Base-by-base conservation (phyloP, 2,113 vertebrate species). In the Meles meles region DNA sequence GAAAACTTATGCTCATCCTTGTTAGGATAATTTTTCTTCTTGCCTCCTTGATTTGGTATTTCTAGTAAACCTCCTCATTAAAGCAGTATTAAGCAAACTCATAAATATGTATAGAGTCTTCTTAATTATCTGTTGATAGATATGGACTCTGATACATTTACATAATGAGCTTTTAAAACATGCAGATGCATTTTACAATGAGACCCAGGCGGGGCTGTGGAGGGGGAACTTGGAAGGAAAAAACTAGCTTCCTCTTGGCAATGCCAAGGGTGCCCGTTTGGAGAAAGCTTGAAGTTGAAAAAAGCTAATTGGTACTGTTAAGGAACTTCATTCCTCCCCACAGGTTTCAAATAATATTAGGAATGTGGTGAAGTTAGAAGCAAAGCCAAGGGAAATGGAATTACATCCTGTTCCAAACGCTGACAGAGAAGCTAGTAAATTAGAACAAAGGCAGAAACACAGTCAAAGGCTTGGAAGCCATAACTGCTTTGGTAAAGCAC, bases 81-180 rank as follows among this genome's bases (percentile, higher is more conserved):
- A 98, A 85, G 92, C 20, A 25, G 83, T 97, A 97, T 97, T 96
- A 98, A 96, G 96, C 81, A 44, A 95, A 76, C 97, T 98, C 95
- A 98, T 98, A 97, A 92, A 98, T 98, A 98, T 98, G 98, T 88
- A 98, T 97, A 83, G 37, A 96, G 93, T 74, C 96, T 96, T 97
- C 94, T 96, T 97, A 98, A 98, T 98, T 97, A 97, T 98, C 97
- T 98, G 97, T 97, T 98, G 98, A 96, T 98, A 97, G 98, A 96
- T 98, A 95, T 72, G 97, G 88, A 93, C 95, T 94, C 92, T 74
- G 96, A 97, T 86, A 65, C 90, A 98, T 98, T 98, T 98, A 88
- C 97, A 98, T 98, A 98, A 98, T 97, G 96, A 97, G 77, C 65
- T 94, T 98, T 98, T 98, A 90, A 98, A 97, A 96, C 94, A 95